These are phyloP conservation scores for Sinopyrophorus schimmeli DNA, from an alignment of 2,888 invertebrate species.

Conservation along the genomic window DNA sequence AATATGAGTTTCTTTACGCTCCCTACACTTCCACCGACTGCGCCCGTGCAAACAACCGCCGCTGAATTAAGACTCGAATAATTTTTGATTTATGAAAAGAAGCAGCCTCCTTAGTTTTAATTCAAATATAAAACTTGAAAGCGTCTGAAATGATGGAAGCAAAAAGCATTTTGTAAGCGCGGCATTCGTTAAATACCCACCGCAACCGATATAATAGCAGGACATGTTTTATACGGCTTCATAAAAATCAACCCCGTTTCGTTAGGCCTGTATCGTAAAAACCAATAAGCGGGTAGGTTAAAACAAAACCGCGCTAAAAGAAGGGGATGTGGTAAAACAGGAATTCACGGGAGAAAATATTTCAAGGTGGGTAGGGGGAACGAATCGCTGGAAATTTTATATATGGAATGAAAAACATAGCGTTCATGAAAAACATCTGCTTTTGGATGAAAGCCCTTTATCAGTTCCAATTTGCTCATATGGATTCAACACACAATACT, in stretches of 20 bases:
- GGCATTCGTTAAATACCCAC: conserved; percentile 26
- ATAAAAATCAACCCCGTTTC: conserved; percentile 35
- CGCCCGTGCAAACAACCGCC: conserved; percentile 34
- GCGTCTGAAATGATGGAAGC: conserved; percentile 19
- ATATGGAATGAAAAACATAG: conserved; percentile 31
- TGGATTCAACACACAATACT: conserved; percentile 27
- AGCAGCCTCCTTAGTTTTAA: conserved; percentile 33
- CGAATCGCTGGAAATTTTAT: conserved; percentile 32
- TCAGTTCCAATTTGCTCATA: conserved; percentile 32
- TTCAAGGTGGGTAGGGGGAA: conserved; percentile 29
- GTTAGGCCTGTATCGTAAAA: conserved; percentile 35
- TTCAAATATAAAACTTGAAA: conserved; percentile 28
- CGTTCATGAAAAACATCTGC: conserved; percentile 27
- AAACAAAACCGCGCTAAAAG: conserved; percentile 41
- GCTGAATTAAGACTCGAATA: conserved; percentile 52
- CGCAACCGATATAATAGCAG: conserved; percentile 25
- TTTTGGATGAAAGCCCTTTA: conserved; percentile 29
- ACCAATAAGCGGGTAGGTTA: conserved; percentile 41
- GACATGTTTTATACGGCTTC: conserved; percentile 37
- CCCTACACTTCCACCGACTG: conserved; percentile 28
- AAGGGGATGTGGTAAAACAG: conserved; percentile 35
- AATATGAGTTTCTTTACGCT: conserved; percentile 54
- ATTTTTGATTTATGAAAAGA: conserved; percentile 51
- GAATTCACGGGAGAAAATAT: conserved; percentile 36
- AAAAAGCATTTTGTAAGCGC: conserved; percentile 20